These are phyloP conservation scores for Smittia sp. DNA, from an alignment of 2,888 invertebrate species.

Conservation along the genomic window DNA sequence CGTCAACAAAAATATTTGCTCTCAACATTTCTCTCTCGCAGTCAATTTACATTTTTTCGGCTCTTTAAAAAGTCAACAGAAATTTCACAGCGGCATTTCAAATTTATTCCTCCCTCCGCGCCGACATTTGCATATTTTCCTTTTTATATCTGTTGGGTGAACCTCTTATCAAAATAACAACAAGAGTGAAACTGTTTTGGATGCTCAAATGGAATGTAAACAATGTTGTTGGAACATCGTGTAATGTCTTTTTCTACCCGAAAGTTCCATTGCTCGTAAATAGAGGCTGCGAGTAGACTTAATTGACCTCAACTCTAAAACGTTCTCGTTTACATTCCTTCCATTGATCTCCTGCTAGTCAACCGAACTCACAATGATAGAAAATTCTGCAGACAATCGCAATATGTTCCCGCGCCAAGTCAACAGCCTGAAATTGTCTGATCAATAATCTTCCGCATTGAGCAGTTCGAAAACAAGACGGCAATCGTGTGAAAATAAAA, in stretches of 20 bases:
- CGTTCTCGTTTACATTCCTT: background rate
- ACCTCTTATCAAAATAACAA: background rate
- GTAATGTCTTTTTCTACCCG: background rate
- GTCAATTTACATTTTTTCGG: too few species aligned
- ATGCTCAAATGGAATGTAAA: constrained; percentile 18
- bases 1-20: too few species aligned
- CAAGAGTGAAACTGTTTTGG: background rate
- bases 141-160: too few species aligned
- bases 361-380: background rate
- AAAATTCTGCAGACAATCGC: background rate
- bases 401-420: background rate
- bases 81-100: too few species aligned
- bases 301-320: background rate
- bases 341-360: background rate
- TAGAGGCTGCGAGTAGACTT: background rate
- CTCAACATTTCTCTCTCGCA: too few species aligned
- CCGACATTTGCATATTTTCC: too few species aligned
- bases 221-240: background rate
- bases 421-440: background rate
- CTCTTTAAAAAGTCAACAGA: too few species aligned
- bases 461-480: background rate
- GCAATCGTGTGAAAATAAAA: background rate
- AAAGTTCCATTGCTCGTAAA: background rate
- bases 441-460: background rate
- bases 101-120: too few species aligned